Evolutionary conservation across 2,888 invertebrate species (phyloP), one percentile per base, ranked within the genome.

Genomic region (Bimastos eiseni): DNA sequence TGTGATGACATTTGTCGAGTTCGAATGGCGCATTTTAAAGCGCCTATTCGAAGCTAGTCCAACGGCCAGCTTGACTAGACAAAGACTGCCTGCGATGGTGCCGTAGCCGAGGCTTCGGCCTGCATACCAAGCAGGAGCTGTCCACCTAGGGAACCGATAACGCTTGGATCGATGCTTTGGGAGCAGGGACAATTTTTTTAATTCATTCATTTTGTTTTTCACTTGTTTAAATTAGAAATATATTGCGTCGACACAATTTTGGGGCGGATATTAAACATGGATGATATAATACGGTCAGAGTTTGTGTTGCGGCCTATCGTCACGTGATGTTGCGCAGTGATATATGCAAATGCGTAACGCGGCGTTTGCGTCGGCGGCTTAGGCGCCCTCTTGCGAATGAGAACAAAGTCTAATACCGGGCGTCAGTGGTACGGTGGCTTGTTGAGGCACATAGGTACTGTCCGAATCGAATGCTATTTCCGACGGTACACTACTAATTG

Each of bases 11-110:
- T 70, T 70, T 70, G 70, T 70, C 70, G 70, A 70, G 70, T 70
- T 70, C 70, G 70, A 70, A 70, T n/a, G 70, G 70, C 70, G 70
- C n/a, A 70, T 70, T 70, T 70, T 70, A 70, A 30, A 70, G n/a
- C n/a, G 70, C 70, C 70, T n/a, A 70, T 70, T 70, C 70, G 70
- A 70, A 70, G 70, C 70, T n/a, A 70, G 70, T 70, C 70, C 70
- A 70, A 70, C 70, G 70, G 70, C 70, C 70, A 70, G 70, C 70
- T n/a, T 70, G 70, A 70, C 70, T n/a, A 70, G 70, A 70, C 70
- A 70, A 70, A 70, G 70, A 70, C 70, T 70, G 70, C 70, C 30
- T 49, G 70, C 30, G 6, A 70, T n/a, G 70, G 8, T 30, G 70
- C 70, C 70, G 70, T n/a, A n/a, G 70, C 70, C 70, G 70, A 30